Percentiles rank a stretch among this genome's conserved stretches.
Conservation (phyloP, 1,140 invertebrate species). For the Chironomus tepperi region DNA sequence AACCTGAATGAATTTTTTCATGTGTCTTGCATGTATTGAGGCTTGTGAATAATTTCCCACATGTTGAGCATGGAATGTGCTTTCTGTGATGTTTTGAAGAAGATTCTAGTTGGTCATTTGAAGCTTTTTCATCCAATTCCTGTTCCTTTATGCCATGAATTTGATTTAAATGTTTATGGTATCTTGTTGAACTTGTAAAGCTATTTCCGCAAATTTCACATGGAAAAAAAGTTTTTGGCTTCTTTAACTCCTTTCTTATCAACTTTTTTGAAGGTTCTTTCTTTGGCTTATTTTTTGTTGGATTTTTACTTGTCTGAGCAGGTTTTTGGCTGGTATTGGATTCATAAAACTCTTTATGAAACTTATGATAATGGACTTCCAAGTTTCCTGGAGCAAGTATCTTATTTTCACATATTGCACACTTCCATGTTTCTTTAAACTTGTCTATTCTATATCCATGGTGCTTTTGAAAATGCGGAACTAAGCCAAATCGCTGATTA, state of each 20-base stretch:
- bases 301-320: neutral
- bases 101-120: neutral
- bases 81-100: neutral
- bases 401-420: neutral
- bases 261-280: neutral
- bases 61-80: neutral
- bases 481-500: neutral
- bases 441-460: neutral
- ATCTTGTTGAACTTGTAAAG: neutral
- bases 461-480: neutral
- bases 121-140: neutral
- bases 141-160: neutral
- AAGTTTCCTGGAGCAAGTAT: neutral
- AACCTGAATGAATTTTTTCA: neutral
- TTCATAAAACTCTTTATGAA: neutral
- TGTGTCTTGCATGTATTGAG: neutral
- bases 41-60: neutral
- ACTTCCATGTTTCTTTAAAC: neutral
- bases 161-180: neutral
- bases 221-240: neutral
- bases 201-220: neutral
- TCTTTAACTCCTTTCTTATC: neutral
- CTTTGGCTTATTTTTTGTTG: neutral
- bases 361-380: neutral
- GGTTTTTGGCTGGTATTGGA: neutral